Conservation (phyloP, 2,113 vertebrate species). For the Percina caprodes region DNA sequence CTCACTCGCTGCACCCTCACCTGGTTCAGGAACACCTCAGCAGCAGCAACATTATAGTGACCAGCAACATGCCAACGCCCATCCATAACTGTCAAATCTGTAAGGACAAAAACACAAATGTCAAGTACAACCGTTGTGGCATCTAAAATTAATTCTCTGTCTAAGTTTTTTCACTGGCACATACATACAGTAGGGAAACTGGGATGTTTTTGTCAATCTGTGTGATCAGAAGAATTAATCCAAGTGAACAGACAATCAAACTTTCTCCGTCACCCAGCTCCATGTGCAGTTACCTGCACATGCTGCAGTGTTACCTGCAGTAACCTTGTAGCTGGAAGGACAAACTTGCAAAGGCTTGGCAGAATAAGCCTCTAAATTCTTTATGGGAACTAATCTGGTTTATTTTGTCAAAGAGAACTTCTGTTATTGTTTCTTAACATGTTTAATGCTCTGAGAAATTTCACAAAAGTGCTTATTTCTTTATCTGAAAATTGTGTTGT, state of each 20-base stretch:
- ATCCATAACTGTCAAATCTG: constrained; percentile 98
- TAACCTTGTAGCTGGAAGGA: constrained; percentile 56
- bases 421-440: constrained; percentile 80
- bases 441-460: constrained; percentile 82
- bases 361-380: constrained; percentile 80
- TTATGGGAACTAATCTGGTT: constrained; percentile 80
- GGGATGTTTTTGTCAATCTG: not conserved
- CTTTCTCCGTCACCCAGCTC: constrained; percentile 15
- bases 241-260: constrained; percentile 7
- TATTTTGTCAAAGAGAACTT: constrained; percentile 81
- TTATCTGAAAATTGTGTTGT: constrained; percentile 55
- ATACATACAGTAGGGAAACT: not conserved
- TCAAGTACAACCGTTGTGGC: not conserved
- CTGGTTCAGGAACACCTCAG: constrained; percentile 97
- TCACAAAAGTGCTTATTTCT: constrained; percentile 75
- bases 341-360: constrained; percentile 60
- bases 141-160: not conserved
- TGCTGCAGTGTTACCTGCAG: no score
- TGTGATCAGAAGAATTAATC: not conserved
- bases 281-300: constrained; percentile 36
- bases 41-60: constrained; percentile 94
- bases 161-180: not conserved
- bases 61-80: constrained; percentile 91
- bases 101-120: constrained; percentile 82
- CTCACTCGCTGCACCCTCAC: constrained; percentile 96